These are phyloP conservation scores for Prionailurus bengalensis DNA, from an alignment of 2,113 vertebrate species.

Conservation along the genomic window DNA sequence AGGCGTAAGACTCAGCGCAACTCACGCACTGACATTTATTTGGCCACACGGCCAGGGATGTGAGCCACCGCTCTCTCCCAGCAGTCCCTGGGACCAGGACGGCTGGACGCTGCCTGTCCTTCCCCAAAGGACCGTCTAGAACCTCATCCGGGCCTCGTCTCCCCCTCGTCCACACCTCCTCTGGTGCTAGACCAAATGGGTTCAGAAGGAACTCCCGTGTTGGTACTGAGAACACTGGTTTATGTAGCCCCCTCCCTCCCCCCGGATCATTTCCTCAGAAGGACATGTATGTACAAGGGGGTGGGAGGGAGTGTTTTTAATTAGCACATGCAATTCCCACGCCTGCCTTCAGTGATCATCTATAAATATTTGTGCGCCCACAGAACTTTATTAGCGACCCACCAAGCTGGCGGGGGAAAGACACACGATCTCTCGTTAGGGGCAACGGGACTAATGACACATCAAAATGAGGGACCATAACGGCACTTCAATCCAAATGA, in stretches of 20 bases:
- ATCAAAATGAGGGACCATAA: constrained; percentile 80
- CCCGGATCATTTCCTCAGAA: background rate
- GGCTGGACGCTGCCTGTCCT: background rate
- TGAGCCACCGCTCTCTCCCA: rapidly evolving
- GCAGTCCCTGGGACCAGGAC: background rate
- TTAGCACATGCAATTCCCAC: constrained; percentile 57
- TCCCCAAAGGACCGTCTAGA: rapidly evolving
- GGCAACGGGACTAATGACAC: constrained; percentile 81
- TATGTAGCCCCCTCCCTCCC: too few species aligned
- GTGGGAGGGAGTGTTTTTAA: constrained; percentile 53
- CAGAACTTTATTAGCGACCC: constrained; percentile 68
- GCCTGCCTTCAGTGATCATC: constrained; percentile 29
- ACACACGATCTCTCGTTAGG: constrained; percentile 80
- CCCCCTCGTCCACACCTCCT: background rate
- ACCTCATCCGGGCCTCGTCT: rapidly evolving
- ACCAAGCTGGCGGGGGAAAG: constrained; percentile 56
- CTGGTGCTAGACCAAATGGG: background rate
- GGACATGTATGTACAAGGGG: background rate
- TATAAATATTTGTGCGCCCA: constrained; percentile 68
- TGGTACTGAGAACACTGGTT: background rate
- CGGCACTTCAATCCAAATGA: constrained; percentile 84
- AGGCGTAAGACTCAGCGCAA: background rate
- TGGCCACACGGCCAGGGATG: background rate
- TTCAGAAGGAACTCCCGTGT: rapidly evolving
- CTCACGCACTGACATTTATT: background rate